Percentiles rank a stretch among this genome's conserved stretches.
Conservation (phyloP, 2,888 invertebrate species). For the Lymantria dispar region DNA sequence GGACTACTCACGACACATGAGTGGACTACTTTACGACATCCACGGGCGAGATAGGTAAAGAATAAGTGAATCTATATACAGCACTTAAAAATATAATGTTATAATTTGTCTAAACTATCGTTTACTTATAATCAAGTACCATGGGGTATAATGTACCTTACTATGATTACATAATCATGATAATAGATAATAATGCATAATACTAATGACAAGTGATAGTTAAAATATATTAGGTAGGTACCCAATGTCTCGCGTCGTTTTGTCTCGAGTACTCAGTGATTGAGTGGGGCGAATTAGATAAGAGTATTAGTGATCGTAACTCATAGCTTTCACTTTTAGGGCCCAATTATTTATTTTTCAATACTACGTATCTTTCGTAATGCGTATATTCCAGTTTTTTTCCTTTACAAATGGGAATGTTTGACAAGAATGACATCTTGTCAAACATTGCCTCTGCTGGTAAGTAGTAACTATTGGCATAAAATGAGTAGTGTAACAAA, state of each 20-base stretch:
- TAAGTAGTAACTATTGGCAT: no score
- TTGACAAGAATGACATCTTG: no score
- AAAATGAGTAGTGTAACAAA: no score
- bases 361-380: constrained; percentile 32
- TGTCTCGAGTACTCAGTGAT: constrained; percentile 53
- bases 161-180: constrained; percentile 63
- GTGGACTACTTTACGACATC: no score
- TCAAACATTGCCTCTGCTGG: no score
- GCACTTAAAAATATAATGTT: constrained; percentile 4
- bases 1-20: no score
- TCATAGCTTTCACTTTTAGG: constrained; percentile 69
- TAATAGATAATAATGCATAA: constrained; percentile 76
- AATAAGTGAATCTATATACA: no score
- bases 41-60: no score
- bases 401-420: no score
- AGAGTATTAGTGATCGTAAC: constrained; percentile 55
- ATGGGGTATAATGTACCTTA: constrained; percentile 58
- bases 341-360: constrained; percentile 43
- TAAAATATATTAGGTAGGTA: constrained; percentile 69
- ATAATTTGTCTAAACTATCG: constrained; percentile 28
- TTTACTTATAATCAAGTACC: constrained; percentile 58
- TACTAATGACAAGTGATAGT: constrained; percentile 75
- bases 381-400: not conserved
- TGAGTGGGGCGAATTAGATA: constrained; percentile 74
- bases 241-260: constrained; percentile 52